Percentiles rank a stretch among this genome's conserved stretches.
These are phyloP conservation scores for Rhabdornis inornatus DNA, from an alignment of 2,113 vertebrate genomes.

Conservation along the genomic window DNA sequence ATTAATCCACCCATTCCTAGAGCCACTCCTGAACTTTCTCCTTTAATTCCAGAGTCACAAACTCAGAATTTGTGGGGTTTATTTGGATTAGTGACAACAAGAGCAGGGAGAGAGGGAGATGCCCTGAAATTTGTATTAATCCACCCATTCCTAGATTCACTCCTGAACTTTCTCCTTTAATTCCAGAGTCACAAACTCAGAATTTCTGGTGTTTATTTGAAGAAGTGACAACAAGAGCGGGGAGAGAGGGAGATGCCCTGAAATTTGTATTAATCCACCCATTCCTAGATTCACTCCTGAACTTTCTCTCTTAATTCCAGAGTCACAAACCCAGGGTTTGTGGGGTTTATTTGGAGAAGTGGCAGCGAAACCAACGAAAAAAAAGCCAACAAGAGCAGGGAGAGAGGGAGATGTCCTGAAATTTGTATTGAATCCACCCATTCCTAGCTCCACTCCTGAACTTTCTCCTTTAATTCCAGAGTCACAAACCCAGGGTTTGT, in stretches of 20 bases:
- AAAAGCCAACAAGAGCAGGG: neutral
- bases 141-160: neutral
- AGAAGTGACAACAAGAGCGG: neutral
- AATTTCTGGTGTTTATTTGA: neutral
- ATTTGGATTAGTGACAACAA: neutral
- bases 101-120: neutral
- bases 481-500: too few relatives aligned
- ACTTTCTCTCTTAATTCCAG: conserved; percentile 50
- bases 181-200: neutral
- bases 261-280: neutral
- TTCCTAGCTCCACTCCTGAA: conserved; percentile 45
- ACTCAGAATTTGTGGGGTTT: accelerated
- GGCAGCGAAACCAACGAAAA: neutral
- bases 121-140: neutral
- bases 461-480: conserved; percentile 56
- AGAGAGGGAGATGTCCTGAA: neutral
- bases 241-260: neutral
- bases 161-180: conserved; percentile 56
- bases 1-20: neutral
- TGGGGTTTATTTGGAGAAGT: neutral
- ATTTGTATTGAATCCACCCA: neutral
- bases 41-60: neutral
- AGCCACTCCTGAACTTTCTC: conserved; percentile 30
- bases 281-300: conserved; percentile 23
- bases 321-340: accelerated